A percentile compares a stretch with the other conserved stretches of the same genome.
Evolutionary conservation across 2,113 vertebrate species (phyloP).

Genomic region (Scopus umbretta): DNA sequence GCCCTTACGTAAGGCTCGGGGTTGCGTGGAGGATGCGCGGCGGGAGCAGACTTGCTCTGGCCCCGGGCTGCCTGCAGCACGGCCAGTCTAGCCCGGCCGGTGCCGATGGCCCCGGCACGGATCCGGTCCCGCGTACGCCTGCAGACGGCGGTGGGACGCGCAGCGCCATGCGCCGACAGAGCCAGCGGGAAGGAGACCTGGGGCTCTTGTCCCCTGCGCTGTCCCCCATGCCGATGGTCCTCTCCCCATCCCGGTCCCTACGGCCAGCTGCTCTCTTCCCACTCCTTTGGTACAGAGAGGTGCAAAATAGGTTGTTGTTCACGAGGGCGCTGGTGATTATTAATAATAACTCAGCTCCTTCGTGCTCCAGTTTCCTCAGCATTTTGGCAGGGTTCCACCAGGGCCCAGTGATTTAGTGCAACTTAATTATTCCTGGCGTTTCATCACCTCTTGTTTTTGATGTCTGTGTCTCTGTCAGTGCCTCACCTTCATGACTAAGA

Average conservation of each 20-base stretch:
- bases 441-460: conserved; percentile 68
- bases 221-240: fast-evolving
- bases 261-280: not conserved
- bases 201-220: not conserved
- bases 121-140: fast-evolving
- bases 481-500: conserved; percentile 64
- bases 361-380: conserved; percentile 49
- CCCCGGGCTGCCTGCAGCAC: not conserved
- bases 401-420: conserved; percentile 49
- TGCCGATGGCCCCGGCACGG: not conserved
- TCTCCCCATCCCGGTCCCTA: fast-evolving
- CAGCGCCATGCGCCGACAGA: not conserved
- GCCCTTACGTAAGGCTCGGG: conserved; percentile 2
- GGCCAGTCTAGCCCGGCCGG: not conserved
- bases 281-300: not conserved
- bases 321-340: not conserved
- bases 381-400: not conserved
- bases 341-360: conserved; percentile 20
- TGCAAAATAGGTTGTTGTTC: conserved; percentile 8
- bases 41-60: conserved; percentile 43
- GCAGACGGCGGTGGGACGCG: not conserved
- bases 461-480: conserved; percentile 53
- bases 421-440: conserved; percentile 53
- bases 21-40: not conserved
- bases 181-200: not conserved